Evolutionary conservation across 2,113 vertebrate species (phyloP).

Genomic region (Menura novaehollandiae): DNA sequence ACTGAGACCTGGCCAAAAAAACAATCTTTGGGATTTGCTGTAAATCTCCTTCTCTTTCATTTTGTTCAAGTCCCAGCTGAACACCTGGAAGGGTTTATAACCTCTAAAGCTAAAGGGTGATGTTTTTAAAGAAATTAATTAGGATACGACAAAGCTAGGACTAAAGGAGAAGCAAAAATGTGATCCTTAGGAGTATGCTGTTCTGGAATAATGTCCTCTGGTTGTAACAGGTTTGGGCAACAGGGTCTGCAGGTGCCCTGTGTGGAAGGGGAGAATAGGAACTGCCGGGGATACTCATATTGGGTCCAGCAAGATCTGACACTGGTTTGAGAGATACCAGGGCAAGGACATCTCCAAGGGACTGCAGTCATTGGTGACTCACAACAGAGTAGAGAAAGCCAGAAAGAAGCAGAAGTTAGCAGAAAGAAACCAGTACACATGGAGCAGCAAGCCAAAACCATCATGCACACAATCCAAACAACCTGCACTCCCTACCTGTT

Average conservation of each 20-base stretch:
- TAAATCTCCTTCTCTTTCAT: background rate
- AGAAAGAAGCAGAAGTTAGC: background rate
- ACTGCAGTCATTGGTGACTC: background rate
- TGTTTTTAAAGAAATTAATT: background rate
- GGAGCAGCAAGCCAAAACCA: background rate
- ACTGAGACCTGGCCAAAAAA: background rate
- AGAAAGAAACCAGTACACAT: fast-evolving
- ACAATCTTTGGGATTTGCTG: background rate
- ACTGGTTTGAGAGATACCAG: background rate
- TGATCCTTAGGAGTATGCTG: background rate
- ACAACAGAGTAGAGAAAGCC: background rate
- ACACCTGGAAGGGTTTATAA: background rate
- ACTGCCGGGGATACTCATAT: background rate
- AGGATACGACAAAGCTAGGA: background rate
- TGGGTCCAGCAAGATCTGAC: fast-evolving
- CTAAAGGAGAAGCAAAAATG: background rate
- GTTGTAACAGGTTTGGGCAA: background rate
- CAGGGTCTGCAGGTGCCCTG: background rate
- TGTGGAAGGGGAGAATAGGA: background rate
- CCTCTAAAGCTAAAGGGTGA: background rate
- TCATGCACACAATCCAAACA: background rate
- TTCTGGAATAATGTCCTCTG: background rate
- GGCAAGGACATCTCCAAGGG: background rate
- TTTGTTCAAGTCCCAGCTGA: background rate
- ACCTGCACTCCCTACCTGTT: background rate